Percentiles rank a stretch among this genome's conserved stretches.
Conservation (phyloP, 2,888 invertebrate species). For the Meiosimyza platycephala region DNA sequence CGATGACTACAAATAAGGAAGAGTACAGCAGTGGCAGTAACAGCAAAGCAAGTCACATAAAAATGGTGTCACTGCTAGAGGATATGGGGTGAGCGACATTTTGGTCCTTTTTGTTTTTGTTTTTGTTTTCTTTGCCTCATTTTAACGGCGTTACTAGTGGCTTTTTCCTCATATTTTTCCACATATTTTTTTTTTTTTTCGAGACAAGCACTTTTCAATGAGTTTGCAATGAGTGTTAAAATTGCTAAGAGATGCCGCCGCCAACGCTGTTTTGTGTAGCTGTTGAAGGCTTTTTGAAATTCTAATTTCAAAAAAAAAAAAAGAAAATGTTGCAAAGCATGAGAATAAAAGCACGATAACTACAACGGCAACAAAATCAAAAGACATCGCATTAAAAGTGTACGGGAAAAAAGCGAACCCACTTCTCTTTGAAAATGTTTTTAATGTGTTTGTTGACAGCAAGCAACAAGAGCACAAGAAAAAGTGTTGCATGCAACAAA, state of each 20-base stretch:
- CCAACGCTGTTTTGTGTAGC: background rate
- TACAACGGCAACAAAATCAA: slow-evolving; percentile 1
- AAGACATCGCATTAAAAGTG: background rate
- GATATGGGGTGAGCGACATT: slow-evolving; percentile 33
- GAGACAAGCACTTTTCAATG: background rate
- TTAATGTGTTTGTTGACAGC: background rate
- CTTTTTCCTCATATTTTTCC: slow-evolving; percentile 28
- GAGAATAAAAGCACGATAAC: background rate
- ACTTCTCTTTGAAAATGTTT: slow-evolving; percentile 5
- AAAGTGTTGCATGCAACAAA: slow-evolving; percentile 1
- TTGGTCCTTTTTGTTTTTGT: slow-evolving; percentile 11
- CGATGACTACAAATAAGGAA: slow-evolving; percentile 29
- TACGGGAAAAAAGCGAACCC: too few species aligned
- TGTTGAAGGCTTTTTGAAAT: slow-evolving; percentile 20
- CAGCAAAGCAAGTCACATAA: slow-evolving; percentile 28
- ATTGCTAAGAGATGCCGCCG: background rate
- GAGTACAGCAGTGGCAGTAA: background rate
- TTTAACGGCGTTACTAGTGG: background rate
- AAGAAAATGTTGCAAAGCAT: slow-evolving; percentile 8
- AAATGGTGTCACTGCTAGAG: slow-evolving; percentile 40
- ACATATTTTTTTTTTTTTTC: background rate
- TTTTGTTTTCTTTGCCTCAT: background rate
- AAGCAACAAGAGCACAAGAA: background rate
- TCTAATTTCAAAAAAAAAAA: too few species aligned
- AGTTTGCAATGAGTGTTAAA: slow-evolving; percentile 1